Evolutionary conservation across 2,797 vertebrate species (phyloP).

Genomic region (Benthosema pterotum): DNA sequence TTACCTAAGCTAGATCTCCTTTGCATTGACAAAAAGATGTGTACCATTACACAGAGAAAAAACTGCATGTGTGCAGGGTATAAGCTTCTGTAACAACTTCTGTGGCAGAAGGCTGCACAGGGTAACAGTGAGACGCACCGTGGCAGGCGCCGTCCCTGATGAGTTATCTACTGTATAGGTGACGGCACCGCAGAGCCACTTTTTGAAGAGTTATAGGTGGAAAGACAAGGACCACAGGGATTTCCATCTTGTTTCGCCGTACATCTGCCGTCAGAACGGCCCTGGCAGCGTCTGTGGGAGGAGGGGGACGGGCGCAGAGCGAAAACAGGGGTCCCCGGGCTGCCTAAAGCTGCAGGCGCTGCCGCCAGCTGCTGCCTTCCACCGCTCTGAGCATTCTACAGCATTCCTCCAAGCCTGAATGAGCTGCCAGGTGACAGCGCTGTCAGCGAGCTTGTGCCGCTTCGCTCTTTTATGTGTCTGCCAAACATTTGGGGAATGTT

Average conservation of each 20-base stretch:
- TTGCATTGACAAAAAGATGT: no score
- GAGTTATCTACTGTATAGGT: no score
- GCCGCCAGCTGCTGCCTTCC: conserved; percentile 62
- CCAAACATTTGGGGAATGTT: conserved; percentile 25
- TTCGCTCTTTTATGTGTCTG: conserved; percentile 5
- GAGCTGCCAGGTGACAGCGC: conserved; percentile 66
- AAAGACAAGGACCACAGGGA: conserved; percentile 53
- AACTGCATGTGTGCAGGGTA: no score
- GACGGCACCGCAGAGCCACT: no score
- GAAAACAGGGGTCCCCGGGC: conserved; percentile 46
- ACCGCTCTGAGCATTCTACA: conserved; percentile 59
- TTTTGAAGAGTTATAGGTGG: conserved; percentile 17
- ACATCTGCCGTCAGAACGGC: conserved; percentile 52
- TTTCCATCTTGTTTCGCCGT: conserved; percentile 59
- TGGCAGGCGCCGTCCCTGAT: no score
- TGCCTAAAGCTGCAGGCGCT: conserved; percentile 61
- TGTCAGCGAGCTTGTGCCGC: conserved; percentile 33
- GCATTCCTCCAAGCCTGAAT: conserved; percentile 65
- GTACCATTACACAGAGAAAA: no score
- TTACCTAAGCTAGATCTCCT: no score
- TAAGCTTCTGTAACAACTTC: no score
- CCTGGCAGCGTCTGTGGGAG: conserved; percentile 54
- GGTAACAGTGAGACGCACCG: no score
- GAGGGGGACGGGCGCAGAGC: conserved; percentile 41
- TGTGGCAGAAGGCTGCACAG: no score